phyloP scores from a whole-genome alignment of 2,888 invertebrate species.

The Hirtodrosophila cameraria region DNA sequence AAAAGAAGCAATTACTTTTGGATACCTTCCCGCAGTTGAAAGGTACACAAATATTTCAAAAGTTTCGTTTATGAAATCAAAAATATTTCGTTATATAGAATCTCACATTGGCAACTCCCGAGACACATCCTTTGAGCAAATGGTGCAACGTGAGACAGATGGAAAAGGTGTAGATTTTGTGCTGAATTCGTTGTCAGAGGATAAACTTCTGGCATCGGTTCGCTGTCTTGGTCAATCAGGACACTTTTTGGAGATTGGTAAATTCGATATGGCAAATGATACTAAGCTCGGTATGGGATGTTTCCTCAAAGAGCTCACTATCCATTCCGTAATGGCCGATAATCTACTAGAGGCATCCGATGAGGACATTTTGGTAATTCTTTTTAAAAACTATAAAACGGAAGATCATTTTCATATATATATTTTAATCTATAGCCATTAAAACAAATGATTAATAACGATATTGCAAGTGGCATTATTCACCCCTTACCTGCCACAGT shows the following conservation, averaged over 20 bases:
- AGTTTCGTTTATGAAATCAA: too few species aligned
- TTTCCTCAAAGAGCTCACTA: slow-evolving; percentile 89
- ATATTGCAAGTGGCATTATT: slow-evolving; percentile 88
- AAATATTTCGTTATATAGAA: slow-evolving; percentile 50
- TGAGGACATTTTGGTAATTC: slow-evolving; percentile 81
- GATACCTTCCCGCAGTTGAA: slow-evolving; percentile 85
- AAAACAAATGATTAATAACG: slow-evolving; percentile 86
- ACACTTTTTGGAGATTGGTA: slow-evolving; percentile 93
- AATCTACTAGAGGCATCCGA: slow-evolving; percentile 86
- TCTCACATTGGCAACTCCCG: slow-evolving; percentile 94
- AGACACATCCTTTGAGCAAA: slow-evolving; percentile 93
- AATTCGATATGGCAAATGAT: slow-evolving; percentile 91
- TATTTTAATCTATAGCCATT: slow-evolving; percentile 80
- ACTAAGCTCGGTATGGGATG: slow-evolving; percentile 87
- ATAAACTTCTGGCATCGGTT: slow-evolving; percentile 91
- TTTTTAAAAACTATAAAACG: background rate
- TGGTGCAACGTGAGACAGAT: slow-evolving; percentile 91
- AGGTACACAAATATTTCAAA: slow-evolving; percentile 81
- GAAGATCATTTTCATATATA: background rate
- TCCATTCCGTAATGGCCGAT: slow-evolving; percentile 92
- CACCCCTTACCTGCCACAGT: slow-evolving; percentile 88
- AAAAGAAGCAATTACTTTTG: slow-evolving; percentile 88
- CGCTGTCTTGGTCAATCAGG: slow-evolving; percentile 87
- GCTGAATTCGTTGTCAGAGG: slow-evolving; percentile 95
- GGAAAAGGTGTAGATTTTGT: slow-evolving; percentile 96